Evolutionary conservation across 2,797 vertebrate genomes (phyloP).

Genomic region (Chaetodon trifasciatus): DNA sequence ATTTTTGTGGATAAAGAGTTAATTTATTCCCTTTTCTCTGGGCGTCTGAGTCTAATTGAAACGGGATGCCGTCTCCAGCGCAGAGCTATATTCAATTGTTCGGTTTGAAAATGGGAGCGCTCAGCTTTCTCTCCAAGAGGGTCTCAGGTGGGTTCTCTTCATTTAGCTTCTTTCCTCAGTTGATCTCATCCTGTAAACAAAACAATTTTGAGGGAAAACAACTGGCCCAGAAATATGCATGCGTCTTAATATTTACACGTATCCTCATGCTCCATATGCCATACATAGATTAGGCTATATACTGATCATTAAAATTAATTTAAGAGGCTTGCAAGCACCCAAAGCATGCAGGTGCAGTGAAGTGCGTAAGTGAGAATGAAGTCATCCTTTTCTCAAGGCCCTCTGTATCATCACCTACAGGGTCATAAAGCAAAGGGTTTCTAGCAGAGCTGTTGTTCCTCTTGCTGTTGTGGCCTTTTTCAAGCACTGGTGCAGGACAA

Average conservation of each 20-base stretch:
- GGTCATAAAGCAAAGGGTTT: slow-evolving; percentile 11
- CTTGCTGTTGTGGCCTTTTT: slow-evolving; percentile 13
- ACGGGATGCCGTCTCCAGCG: slow-evolving; percentile 55
- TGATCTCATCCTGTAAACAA: slow-evolving; percentile 72
- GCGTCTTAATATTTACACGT: slow-evolving; percentile 50
- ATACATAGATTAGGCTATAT: slow-evolving; percentile 28
- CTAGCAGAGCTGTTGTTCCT: not conserved
- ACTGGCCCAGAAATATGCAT: slow-evolving; percentile 47
- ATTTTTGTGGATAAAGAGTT: slow-evolving; percentile 63
- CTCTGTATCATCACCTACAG: slow-evolving; percentile 5
- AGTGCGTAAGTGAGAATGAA: slow-evolving; percentile 18
- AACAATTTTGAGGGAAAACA: slow-evolving; percentile 56
- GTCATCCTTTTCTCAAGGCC: slow-evolving; percentile 5
- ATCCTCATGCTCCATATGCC: slow-evolving; percentile 36
- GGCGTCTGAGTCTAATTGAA: slow-evolving; percentile 73
- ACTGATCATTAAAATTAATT: slow-evolving; percentile 47
- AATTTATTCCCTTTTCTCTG: slow-evolving; percentile 68
- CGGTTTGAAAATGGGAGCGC: slow-evolving; percentile 70
- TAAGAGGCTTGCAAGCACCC: slow-evolving; percentile 19
- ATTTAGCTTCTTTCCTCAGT: slow-evolving; percentile 65
- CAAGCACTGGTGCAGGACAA: not conserved
- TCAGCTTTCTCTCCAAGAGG: slow-evolving; percentile 65
- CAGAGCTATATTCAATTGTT: slow-evolving; percentile 72
- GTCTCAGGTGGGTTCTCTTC: slow-evolving; percentile 78
- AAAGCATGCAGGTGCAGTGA: slow-evolving; percentile 12